Percentiles rank a stretch among this genome's conserved stretches.
These are phyloP conservation scores for Isurus oxyrinchus DNA, from an alignment of 2,113 vertebrate genomes.

Conservation along the genomic window DNA sequence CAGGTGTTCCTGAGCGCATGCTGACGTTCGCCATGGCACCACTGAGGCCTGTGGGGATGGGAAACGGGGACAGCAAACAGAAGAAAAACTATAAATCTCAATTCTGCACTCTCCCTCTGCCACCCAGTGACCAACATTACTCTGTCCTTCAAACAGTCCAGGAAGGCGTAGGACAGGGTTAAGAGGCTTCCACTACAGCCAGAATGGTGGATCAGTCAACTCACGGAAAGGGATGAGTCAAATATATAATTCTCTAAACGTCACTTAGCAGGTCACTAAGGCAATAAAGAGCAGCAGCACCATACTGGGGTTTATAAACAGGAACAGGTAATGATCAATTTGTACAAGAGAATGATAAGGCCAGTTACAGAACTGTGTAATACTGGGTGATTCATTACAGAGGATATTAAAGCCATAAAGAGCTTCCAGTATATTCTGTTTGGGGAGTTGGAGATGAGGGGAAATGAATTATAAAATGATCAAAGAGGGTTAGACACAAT, in stretches of 20 bases:
- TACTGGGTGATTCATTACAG: not conserved
- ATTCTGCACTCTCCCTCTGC: not conserved
- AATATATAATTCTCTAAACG: not conserved
- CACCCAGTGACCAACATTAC: not conserved
- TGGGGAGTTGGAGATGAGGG: not conserved
- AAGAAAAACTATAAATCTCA: not conserved
- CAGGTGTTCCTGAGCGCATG: constrained; percentile 35
- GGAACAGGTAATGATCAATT: not conserved
- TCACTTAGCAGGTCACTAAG: not conserved
- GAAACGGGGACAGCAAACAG: not conserved
- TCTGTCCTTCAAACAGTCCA: not conserved
- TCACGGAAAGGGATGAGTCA: not conserved
- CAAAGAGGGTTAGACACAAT: not conserved
- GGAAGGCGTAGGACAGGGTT: not conserved
- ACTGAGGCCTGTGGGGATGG: constrained; percentile 25
- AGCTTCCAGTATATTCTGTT: not conserved
- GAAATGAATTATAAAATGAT: not conserved
- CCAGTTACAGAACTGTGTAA: not conserved
- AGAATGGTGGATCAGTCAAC: not conserved
- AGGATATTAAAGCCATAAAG: not conserved
- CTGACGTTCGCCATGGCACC: constrained; percentile 39
- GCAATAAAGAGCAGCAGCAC: not conserved
- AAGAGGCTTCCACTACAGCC: not conserved
- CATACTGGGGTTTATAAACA: not conserved
- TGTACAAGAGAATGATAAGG: not conserved